A percentile compares a stretch with the other conserved stretches of the same genome.
phyloP scores from a whole-genome alignment of 1,140 invertebrate genomes.

The Leptopilina clavipes region DNA sequence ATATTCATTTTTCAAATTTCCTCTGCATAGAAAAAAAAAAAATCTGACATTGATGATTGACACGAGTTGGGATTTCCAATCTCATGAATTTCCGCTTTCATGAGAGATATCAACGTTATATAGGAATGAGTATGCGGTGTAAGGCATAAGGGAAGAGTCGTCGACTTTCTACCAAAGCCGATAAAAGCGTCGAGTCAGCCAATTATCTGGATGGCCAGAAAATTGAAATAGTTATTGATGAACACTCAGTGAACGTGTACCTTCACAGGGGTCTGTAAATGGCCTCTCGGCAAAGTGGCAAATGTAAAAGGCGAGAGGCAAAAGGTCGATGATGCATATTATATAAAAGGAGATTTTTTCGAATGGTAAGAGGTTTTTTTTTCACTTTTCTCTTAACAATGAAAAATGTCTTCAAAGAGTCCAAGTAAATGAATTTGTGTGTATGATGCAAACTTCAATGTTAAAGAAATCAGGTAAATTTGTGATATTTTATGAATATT shows the following conservation, averaged over 20 bases:
- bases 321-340: constrained; percentile 6
- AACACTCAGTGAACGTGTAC: not conserved
- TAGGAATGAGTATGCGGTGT: not conserved
- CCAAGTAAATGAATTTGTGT: not conserved
- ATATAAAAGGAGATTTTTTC: not conserved
- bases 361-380: not conserved
- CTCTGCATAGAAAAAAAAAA: not conserved
- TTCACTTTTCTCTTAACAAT: not conserved
- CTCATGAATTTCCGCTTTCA: not conserved
- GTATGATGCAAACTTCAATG: not conserved
- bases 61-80: not conserved
- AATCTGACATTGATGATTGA: not conserved
- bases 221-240: constrained; percentile 26
- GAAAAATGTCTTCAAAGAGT: not conserved
- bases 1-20: not conserved
- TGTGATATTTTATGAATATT: too few species aligned
- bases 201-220: constrained; percentile 5
- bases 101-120: not conserved
- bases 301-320: not conserved
- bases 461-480: not conserved
- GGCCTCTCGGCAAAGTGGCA: constrained; percentile 2
- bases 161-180: not conserved
- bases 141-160: not conserved
- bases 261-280: not conserved
- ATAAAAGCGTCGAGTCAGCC: constrained; percentile 28